phyloP scores from a whole-genome alignment of 2,888 invertebrate species.

The Diadegma fenestrale region DNA sequence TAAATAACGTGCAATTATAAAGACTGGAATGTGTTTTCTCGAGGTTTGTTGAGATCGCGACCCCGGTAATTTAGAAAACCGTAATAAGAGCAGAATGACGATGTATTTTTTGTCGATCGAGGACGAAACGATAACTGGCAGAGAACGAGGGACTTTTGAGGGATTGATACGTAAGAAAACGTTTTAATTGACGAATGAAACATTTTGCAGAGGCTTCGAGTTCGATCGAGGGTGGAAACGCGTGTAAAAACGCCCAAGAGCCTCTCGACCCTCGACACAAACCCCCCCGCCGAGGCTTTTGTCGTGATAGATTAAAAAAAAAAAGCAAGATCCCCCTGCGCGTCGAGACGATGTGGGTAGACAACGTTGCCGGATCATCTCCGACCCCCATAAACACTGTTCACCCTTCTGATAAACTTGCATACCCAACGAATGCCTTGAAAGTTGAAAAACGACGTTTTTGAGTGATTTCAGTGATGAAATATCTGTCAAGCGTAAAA shows the following conservation, averaged over 20 bases:
- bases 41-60: background rate
- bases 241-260: constrained; percentile 5
- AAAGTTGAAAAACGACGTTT: background rate
- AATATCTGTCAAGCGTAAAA: background rate
- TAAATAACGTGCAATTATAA: background rate
- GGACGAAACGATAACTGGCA: background rate
- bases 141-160: background rate
- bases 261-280: constrained; percentile 6
- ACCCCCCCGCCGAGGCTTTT: constrained; percentile 13
- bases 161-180: background rate
- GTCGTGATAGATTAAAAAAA: constrained; percentile 44
- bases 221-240: background rate
- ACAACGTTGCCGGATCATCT: constrained; percentile 57
- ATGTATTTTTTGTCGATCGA: background rate
- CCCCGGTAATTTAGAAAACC: background rate
- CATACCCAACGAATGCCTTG: background rate
- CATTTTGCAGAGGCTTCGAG: background rate
- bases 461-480: background rate
- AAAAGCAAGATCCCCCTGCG: constrained; percentile 25
- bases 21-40: background rate
- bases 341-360: constrained; percentile 9
- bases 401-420: background rate
- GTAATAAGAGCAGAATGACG: background rate
- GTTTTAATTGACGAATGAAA: background rate
- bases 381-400: constrained; percentile 5